Percentiles rank a stretch among this genome's conserved stretches.
Evolutionary conservation across 2,113 vertebrate genomes (phyloP).

Genomic region (Rhadina sibilatrix): DNA sequence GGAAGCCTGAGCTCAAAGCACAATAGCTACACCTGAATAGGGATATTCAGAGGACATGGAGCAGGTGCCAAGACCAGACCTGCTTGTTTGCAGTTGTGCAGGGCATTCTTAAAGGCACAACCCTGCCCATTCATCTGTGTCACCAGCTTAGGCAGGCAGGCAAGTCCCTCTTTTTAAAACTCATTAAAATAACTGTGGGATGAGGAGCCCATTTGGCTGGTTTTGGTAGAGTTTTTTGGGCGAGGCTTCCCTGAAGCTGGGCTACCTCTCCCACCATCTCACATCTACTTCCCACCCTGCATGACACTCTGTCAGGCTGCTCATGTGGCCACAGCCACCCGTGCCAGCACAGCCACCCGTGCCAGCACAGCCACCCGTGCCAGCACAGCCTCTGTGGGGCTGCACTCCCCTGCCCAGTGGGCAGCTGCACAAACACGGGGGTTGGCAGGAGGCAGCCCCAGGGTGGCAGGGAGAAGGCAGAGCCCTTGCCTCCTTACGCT

Average conservation of each 20-base stretch:
- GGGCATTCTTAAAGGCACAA: neutral
- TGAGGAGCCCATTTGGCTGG: neutral
- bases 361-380: rapidly evolving
- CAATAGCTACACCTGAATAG: neutral
- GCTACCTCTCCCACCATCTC: neutral
- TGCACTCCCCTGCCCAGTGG: rapidly evolving
- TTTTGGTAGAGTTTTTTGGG: neutral
- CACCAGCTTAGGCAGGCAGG: neutral
- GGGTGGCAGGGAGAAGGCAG: neutral
- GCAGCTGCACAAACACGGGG: neutral
- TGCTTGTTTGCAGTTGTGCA: neutral
- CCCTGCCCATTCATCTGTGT: neutral
- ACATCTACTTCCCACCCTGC: neutral
- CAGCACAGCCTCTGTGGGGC: neutral
- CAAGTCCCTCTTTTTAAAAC: neutral
- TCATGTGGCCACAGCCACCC: neutral
- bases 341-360: neutral
- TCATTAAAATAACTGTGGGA: neutral
- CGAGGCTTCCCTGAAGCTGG: neutral
- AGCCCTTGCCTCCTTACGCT: neutral
- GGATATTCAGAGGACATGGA: neutral
- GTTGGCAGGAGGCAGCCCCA: neutral
- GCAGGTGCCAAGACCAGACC: conserved; percentile 1
- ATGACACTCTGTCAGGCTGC: neutral
- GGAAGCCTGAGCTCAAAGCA: neutral